phyloP scores from a whole-genome alignment of 92 coral and sea anemone species.

The Porites evermanni region DNA sequence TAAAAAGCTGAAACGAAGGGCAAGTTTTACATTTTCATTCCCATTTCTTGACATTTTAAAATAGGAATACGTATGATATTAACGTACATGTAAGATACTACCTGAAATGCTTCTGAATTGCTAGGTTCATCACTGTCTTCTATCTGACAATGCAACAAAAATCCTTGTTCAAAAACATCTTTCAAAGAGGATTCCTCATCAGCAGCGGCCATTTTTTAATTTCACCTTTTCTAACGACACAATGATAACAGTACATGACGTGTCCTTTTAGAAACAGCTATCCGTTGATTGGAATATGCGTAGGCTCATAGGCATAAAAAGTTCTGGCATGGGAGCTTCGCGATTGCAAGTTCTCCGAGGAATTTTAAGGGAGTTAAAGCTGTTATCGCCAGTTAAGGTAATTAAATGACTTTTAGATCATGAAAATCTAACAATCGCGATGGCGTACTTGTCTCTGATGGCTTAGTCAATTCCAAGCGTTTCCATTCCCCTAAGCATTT shows the following conservation, averaged over 20 bases:
- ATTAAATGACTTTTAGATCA: not conserved
- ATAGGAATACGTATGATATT: not conserved
- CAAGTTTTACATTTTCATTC: too few relatives aligned
- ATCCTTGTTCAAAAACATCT: constrained; percentile 76
- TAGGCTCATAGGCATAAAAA: not conserved
- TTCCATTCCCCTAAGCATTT: too few relatives aligned
- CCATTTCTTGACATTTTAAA: not conserved
- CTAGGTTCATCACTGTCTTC: constrained; percentile 72
- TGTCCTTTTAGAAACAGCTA: not conserved
- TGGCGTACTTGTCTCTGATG: too few relatives aligned
- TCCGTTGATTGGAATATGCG: not conserved
- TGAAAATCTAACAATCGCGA: not conserved
- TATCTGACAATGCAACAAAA: constrained; percentile 64
- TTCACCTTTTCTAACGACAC: not conserved
- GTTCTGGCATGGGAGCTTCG: not conserved
- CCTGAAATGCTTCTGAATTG: constrained; percentile 78
- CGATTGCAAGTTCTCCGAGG: constrained; percentile 51
- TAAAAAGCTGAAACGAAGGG: too few relatives aligned
- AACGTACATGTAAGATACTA: constrained; percentile 18
- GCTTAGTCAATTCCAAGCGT: too few relatives aligned
- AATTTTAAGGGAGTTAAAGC: constrained; percentile 61
- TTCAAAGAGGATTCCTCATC: constrained; percentile 50
- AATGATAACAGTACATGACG: not conserved
- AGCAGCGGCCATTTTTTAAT: constrained; percentile 72
- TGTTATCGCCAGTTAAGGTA: constrained; percentile 56